Evolutionary conservation across 2,797 vertebrate species (phyloP), one percentile per base, ranked within the genome.

Genomic region (Bovichtus diacanthus): DNA sequence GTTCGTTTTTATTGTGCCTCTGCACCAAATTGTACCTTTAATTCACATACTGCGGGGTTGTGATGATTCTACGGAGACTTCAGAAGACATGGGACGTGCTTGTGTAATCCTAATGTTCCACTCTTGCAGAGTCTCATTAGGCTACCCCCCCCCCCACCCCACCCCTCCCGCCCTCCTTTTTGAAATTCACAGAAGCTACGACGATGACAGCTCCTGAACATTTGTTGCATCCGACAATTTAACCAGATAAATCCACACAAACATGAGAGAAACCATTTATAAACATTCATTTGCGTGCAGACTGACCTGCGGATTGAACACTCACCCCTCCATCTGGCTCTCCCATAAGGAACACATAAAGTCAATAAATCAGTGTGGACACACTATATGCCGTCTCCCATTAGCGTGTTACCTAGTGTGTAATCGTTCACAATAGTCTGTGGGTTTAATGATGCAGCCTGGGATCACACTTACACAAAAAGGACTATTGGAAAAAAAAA

Each of bases 371-470:
- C 74, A 78, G 69, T 53, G 67, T 69, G 70, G 70, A 69, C 74
- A 75, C 77, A 82, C 63, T 74, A 68, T 58, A 74, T 77, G 66
- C 70, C 68, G 21, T 51, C 77, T 84, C 60, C 69, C 82, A 84
- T 89, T 88, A 87, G 84, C 70, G 78, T 79, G 70, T 88, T 83
- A 85, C 65, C 63, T 58, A 23, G 27, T 81, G 80, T 78, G 74
- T 82, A 84, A 86, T 81, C 61, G 70, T 80, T 70, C 69, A 86
- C 82, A 79, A 53, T 58, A 50, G 76, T 73, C 71, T 76, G 67
- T 23, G 60, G 72, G 72, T 72, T 80, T 63, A 50, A 65, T 49
- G 87, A 78, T 66, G 56, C 81, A 76, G 80, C 31, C 19, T 78
- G 76, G 75, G 79, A 81, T 74, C 23, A 1, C 65, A 31, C 69